phyloP scores from a whole-genome alignment of 2,113 vertebrate genomes.

The Stictonetta naevosa region DNA sequence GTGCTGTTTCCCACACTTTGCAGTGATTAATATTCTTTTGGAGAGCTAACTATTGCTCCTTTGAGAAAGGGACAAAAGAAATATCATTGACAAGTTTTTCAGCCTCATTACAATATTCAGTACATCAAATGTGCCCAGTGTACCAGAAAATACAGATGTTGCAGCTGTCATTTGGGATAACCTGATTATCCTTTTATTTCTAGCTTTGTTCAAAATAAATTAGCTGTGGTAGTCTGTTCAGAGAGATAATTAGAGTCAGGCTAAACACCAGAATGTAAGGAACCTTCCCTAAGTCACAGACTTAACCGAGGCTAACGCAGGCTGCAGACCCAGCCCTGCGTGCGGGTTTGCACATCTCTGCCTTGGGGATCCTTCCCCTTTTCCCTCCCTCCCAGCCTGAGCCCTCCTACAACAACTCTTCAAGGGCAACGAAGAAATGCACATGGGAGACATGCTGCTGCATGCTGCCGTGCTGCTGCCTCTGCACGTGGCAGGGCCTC shows the following conservation, averaged over 20 bases:
- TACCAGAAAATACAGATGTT: slow-evolving; percentile 81
- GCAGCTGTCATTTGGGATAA: slow-evolving; percentile 78
- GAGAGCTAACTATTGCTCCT: slow-evolving; percentile 61
- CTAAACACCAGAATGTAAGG: slow-evolving; percentile 35
- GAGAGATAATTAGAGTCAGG: slow-evolving; percentile 67
- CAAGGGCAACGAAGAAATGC: fast-evolving
- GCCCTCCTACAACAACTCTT: fast-evolving
- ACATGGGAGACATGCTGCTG: not conserved
- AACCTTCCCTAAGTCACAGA: slow-evolving; percentile 40
- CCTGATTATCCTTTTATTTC: slow-evolving; percentile 80
- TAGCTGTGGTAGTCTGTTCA: slow-evolving; percentile 70
- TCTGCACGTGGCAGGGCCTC: fast-evolving
- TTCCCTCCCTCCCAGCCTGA: not conserved
- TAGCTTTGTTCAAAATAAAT: slow-evolving; percentile 74
- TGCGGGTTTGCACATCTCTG: fast-evolving
- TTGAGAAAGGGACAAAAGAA: slow-evolving; percentile 78
- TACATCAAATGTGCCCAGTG: slow-evolving; percentile 79
- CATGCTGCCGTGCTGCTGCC: not conserved
- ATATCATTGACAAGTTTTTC: slow-evolving; percentile 76
- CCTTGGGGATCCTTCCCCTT: not conserved
- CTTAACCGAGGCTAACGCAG: not conserved
- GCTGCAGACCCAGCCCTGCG: not conserved
- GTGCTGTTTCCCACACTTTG: not conserved
- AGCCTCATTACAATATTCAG: slow-evolving; percentile 78
- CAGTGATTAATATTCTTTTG: slow-evolving; percentile 41